phyloP scores from a whole-genome alignment of 2,797 vertebrate genomes.

The Gymnothorax reevesii region DNA sequence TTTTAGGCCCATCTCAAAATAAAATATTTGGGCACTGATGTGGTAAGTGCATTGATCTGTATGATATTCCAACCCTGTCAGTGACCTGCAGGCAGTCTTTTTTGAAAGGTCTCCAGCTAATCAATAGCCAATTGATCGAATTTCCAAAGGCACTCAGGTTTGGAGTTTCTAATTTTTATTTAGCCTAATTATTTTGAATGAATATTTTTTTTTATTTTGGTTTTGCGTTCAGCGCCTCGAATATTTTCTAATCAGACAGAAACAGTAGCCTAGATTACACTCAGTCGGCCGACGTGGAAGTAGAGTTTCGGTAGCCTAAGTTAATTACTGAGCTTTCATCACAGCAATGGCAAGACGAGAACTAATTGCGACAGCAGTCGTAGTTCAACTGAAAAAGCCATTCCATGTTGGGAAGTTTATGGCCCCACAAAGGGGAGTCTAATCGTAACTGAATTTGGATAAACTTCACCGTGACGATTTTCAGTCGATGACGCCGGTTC shows the following conservation, averaged over 20 bases:
- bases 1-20: not conserved
- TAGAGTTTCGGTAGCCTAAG: not conserved
- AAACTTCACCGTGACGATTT: not conserved
- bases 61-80: not conserved
- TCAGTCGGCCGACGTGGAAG: not conserved
- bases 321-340: not conserved
- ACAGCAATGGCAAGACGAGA: not conserved
- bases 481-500: not conserved
- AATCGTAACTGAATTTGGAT: not conserved
- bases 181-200: too few relatives aligned
- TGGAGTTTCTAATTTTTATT: not conserved
- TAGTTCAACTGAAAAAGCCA: not conserved
- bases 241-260: not conserved
- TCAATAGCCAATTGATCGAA: constrained; percentile 10
- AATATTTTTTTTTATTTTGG: too few relatives aligned
- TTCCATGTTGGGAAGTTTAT: not conserved
- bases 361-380: not conserved
- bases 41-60: not conserved
- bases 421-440: not conserved
- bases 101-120: constrained; percentile 2
- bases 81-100: not conserved
- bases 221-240: not conserved
- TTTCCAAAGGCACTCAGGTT: not conserved
- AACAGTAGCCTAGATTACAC: not conserved
- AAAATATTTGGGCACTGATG: not conserved